Evolutionary conservation across 2,113 vertebrate species (phyloP).

Genomic region (Chitala chitala): DNA sequence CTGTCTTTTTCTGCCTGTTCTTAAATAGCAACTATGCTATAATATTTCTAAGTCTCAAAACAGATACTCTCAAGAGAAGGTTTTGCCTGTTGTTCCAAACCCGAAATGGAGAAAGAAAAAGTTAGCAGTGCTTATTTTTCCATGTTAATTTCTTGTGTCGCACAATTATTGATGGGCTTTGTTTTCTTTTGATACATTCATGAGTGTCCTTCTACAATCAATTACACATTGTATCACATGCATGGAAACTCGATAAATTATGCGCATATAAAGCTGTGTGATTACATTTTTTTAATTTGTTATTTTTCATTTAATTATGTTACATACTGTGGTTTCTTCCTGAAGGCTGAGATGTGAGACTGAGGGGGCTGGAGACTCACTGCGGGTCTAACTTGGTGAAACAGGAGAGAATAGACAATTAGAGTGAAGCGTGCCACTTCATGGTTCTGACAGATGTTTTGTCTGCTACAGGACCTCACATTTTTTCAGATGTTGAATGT

Average conservation of each 20-base stretch:
- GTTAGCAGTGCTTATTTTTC: no score
- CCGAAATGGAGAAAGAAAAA: neutral
- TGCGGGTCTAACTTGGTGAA: slow-evolving; percentile 1
- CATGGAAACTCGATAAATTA: no score
- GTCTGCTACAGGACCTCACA: neutral
- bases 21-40: neutral
- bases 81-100: neutral
- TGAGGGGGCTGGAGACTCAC: neutral
- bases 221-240: no score
- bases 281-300: no score
- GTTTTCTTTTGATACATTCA: no score
- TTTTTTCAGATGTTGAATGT: slow-evolving; percentile 8
- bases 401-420: slow-evolving; percentile 9
- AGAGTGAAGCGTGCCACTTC: neutral
- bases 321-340: neutral
- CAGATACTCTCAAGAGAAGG: neutral
- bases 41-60: neutral
- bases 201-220: no score
- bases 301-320: no score
- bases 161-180: no score
- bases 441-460: neutral
- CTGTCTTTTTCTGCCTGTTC: no score
- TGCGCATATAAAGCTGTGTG: no score
- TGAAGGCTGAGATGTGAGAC: neutral
- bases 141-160: no score